Base-by-base conservation (phyloP, 2,797 vertebrate species). In the Dallia pectoralis region DNA sequence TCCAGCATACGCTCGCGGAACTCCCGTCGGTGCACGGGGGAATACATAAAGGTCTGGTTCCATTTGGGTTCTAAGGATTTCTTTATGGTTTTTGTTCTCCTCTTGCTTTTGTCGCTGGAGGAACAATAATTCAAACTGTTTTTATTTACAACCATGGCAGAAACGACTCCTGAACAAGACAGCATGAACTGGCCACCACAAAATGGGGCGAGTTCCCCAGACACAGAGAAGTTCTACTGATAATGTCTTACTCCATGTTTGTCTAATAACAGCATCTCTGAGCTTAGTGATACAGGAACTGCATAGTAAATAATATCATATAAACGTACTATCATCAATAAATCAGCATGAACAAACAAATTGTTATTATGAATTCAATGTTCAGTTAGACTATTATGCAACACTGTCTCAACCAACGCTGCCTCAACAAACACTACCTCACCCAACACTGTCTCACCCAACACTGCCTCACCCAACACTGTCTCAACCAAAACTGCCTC, bases 21-120 rank as follows among this genome's bases (percentile, higher is more conserved):
- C 87, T 99, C 98, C 87, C 98, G 95, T 89, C 97, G 96, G 89
- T 98, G 98, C 78, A 99, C 98, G 68, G 97, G 98, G 86, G 96
- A 99, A 92, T 99, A 99, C 95, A 99, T 98, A 90, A 99, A 99
- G 77, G 98, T 99, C 94, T 99, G 98, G 92, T 97, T 99, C 98
- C 98, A 99, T 90, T 99, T 99, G 81, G 98, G 98, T 88, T 99
- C 98, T 91, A 98, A 87, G 49, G 97, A 97, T 93, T 99, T 99
- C 95, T 99, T 99, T 90, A 99, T 96, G 29, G 98, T 99, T 95
- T 99, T 99, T 89, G 98, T 99, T 95, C 98, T 96, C 91, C 98
- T 95, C 93, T 99, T 99, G 93, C 98, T 99, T 95, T 99, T 99
- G 93, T 99, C 98, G 85, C 97, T 99, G 92, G 89, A 89, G 91